Conservation (phyloP, 2,113 vertebrate genomes). For the Megaceryle maxima region DNA sequence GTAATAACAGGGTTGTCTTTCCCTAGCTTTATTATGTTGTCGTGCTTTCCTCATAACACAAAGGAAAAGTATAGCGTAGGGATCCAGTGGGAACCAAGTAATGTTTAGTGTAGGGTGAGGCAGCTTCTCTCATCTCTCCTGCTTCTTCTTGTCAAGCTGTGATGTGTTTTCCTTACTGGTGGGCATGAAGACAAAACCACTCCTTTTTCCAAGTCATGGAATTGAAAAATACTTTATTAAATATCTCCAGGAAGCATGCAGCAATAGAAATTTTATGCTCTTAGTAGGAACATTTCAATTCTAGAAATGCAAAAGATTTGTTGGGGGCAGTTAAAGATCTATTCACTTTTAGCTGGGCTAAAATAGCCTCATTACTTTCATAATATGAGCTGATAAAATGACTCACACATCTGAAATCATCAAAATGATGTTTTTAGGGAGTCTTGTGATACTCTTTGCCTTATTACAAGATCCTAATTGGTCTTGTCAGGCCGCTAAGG, state of each 20-base stretch:
- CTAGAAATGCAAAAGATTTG: neutral
- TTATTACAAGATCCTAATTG: neutral
- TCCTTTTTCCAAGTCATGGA: neutral
- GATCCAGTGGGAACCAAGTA: slow-evolving; percentile 46
- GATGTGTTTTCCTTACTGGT: neutral
- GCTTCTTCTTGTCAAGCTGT: slow-evolving; percentile 13
- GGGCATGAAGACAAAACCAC: neutral
- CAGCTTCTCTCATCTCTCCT: slow-evolving; percentile 36
- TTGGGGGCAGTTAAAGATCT: neutral
- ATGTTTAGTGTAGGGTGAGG: slow-evolving; percentile 26
- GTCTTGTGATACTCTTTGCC: neutral
- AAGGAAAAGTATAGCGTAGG: slow-evolving; percentile 58
- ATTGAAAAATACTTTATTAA: slow-evolving; percentile 17
- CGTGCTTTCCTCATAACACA: slow-evolving; percentile 52
- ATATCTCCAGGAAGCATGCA: neutral
- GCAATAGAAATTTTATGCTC: neutral
- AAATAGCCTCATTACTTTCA: slow-evolving; percentile 50
- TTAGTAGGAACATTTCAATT: neutral
- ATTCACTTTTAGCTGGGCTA: neutral
- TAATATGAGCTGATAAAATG: neutral
- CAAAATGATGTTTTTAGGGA: neutral
- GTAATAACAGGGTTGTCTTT: slow-evolving; percentile 76
- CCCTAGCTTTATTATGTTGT: slow-evolving; percentile 74
- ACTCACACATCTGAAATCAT: slow-evolving; percentile 26
- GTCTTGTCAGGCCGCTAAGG: neutral